phyloP scores from a whole-genome alignment of 2,113 vertebrate species.

The Nothocercus nigrocapillus region DNA sequence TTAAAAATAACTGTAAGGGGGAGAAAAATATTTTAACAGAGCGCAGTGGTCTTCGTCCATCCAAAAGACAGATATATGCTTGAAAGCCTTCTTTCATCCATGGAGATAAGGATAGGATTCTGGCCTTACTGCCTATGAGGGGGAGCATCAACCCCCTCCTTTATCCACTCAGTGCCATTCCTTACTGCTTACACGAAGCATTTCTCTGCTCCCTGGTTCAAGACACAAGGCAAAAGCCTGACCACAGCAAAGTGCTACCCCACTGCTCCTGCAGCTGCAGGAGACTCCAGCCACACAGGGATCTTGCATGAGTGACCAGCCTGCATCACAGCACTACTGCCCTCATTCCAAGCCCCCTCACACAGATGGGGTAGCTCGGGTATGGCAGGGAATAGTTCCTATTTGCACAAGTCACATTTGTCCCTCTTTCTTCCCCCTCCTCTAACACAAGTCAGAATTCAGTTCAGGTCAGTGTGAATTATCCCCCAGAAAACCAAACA shows the following conservation, averaged over 20 bases:
- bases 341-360: neutral
- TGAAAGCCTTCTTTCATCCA: neutral
- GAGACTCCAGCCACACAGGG: too few species aligned
- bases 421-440: neutral
- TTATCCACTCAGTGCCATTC: neutral
- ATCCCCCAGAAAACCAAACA: conserved; percentile 57
- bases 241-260: neutral
- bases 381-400: neutral
- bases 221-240: neutral
- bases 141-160: neutral
- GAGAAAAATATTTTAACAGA: neutral
- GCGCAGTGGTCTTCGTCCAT: neutral
- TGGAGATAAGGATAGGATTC: neutral
- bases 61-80: neutral
- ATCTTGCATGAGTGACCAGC: neutral
- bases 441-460: conserved; percentile 19
- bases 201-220: neutral
- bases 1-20: neutral
- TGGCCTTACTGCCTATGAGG: neutral
- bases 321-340: neutral
- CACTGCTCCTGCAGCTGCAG: neutral
- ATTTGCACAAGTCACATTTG: neutral
- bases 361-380: neutral
- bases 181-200: neutral
- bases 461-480: conserved; percentile 26